phyloP scores from a whole-genome alignment of 2,888 invertebrate genomes.

The Meloe dianella region DNA sequence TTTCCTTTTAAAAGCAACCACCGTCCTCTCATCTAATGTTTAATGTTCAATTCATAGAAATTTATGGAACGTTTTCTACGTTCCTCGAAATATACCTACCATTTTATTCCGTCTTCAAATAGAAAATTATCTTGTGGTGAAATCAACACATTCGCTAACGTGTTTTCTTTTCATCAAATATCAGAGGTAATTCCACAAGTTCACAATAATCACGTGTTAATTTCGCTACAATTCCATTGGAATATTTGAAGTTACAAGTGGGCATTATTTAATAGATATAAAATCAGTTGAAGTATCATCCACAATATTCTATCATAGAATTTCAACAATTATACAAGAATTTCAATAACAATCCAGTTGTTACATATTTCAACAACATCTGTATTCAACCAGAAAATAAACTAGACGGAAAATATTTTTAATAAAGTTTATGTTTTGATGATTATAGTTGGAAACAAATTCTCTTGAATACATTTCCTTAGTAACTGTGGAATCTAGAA shows the following conservation, averaged over 20 bases:
- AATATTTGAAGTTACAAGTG: not conserved
- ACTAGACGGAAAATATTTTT: not conserved
- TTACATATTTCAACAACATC: not conserved
- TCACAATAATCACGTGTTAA: no score
- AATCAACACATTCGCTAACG: not conserved
- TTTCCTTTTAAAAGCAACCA: slow-evolving; percentile 31
- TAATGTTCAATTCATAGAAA: slow-evolving; percentile 31
- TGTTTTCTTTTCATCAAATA: no score
- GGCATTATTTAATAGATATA: not conserved
- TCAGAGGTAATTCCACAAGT: no score
- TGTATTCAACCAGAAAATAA: not conserved
- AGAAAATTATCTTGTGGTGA: not conserved
- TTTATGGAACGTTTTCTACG: slow-evolving; percentile 29
- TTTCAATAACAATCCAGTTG: not conserved
- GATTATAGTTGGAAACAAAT: not conserved
- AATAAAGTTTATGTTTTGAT: not conserved
- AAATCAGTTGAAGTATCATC: not conserved
- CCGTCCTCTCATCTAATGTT: slow-evolving; percentile 24
- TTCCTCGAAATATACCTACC: not conserved
- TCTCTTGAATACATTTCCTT: not conserved
- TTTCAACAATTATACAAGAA: not conserved
- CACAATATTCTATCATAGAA: not conserved
- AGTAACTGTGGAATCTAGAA: not conserved
- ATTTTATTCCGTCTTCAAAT: slow-evolving; percentile 11
- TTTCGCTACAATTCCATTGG: not conserved